Evolutionary conservation across 2,113 vertebrate genomes (phyloP).

Genomic region (Motacilla alba): DNA sequence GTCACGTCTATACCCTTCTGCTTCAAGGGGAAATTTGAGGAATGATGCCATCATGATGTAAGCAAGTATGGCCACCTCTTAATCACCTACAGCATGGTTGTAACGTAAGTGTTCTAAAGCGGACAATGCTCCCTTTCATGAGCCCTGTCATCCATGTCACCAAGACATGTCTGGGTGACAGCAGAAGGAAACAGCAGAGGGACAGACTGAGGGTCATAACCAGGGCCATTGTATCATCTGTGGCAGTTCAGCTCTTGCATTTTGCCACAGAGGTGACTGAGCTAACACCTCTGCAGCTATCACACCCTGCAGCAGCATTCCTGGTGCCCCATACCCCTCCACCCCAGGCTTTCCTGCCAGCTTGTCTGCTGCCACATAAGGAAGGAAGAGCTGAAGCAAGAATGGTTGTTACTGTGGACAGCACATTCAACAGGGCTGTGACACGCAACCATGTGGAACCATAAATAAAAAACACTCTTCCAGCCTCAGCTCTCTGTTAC

Average conservation of each 20-base stretch:
- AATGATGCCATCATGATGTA: rapidly evolving
- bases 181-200: neutral
- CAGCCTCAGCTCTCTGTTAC: neutral
- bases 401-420: neutral
- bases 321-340: neutral
- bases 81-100: neutral
- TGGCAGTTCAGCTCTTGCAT: neutral
- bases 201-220: neutral
- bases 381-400: neutral
- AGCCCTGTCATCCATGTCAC: neutral
- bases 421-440: neutral
- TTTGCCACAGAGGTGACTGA: neutral
- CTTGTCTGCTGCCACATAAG: neutral
- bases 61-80: neutral
- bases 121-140: neutral
- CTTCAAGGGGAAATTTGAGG: neutral
- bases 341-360: neutral
- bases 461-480: neutral
- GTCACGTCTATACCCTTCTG: rapidly evolving
- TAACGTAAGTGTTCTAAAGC: neutral
- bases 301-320: neutral
- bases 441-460: neutral
- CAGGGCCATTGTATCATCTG: neutral
- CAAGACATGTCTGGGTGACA: neutral
- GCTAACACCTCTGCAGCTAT: neutral